Base-by-base conservation (phyloP, 2,888 invertebrate species). In the Andrena trimmerana region DNA sequence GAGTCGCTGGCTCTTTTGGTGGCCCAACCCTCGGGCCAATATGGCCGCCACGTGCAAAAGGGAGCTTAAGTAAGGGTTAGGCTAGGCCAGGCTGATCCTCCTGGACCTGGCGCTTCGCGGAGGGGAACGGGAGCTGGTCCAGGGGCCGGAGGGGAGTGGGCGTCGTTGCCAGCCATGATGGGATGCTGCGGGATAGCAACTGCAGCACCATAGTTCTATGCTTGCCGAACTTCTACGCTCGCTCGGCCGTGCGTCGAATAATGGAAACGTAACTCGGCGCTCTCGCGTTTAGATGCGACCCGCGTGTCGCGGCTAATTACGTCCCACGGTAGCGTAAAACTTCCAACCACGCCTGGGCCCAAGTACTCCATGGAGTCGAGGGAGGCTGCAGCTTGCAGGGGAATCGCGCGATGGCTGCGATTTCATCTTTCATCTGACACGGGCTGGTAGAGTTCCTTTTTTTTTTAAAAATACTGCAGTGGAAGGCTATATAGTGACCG, bases 11-110 rank as follows among this genome's bases (percentile, higher is more conserved):
- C 91, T 92, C 91, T 92, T 92, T 93, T 90, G 90, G 90, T 88
- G 86, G 94, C 92, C 94, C 94, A 92, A 91, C 94, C 94, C 94
- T 93, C 93, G 88, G 87, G 84, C 86, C 91, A 94, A 93, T 91
- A 94, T 94, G 94, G 94, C 94, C 91, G 93, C 86, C 86, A 86
- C 86, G 86, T 83, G 87, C 88, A 84, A 90, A 91, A 91, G 91
- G 91, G 90, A 91, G 90, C 90, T 90, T 89, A 89, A 90, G 88
- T 80, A 89, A 89, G 89, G 89, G 89, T 91, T 88, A 90, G 88
- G 89, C 90, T 86, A 86, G 89, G 88, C 84, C 84, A 86, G 71
- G 67, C 83, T 83, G 86, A 90, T 91, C 90, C 91, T 92, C 72
- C 89, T 88, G 90, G 89, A 90, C 81, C 77, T 70, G 88, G 78